Percentiles rank a stretch among this genome's conserved stretches.
Conservation (phyloP, 1,140 invertebrate genomes). For the Heliothis virescens region DNA sequence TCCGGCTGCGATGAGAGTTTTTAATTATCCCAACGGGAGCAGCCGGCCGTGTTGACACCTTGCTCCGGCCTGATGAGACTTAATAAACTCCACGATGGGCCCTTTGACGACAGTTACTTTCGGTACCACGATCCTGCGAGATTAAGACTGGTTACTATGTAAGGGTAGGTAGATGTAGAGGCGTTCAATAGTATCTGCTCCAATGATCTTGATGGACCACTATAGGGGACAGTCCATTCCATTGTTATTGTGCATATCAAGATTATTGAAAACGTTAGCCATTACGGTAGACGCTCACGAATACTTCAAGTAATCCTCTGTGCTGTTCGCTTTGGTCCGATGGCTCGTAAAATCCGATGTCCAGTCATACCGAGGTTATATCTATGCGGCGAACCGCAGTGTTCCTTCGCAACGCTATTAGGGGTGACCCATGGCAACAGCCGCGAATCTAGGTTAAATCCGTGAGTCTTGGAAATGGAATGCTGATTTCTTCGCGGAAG, state of each 20-base stretch:
- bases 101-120: conserved; percentile 48
- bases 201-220: conserved; percentile 5
- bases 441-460: conserved; percentile 25
- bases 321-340: conserved; percentile 9
- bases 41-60: conserved; percentile 69
- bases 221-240: not conserved
- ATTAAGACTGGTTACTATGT: conserved; percentile 32
- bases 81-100: conserved; percentile 55
- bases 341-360: conserved; percentile 32
- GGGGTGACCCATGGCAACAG: conserved; percentile 22
- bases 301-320: conserved; percentile 14
- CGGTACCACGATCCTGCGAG: conserved; percentile 19
- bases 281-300: not conserved
- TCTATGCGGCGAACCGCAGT: conserved; percentile 22
- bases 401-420: conserved; percentile 19
- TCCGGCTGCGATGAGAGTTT: conserved; percentile 71
- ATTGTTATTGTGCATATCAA: conserved; percentile 15
- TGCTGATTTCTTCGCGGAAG: conserved; percentile 39
- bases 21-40: conserved; percentile 74
- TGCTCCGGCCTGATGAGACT: conserved; percentile 51
- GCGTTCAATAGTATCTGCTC: not conserved
- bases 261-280: conserved; percentile 12
- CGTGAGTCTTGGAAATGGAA: not conserved
- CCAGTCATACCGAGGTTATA: conserved; percentile 15
- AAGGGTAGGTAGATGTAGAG: conserved; percentile 9